Base-by-base conservation (phyloP, 2,797 vertebrate species). In the Melanotaenia nigrans region DNA sequence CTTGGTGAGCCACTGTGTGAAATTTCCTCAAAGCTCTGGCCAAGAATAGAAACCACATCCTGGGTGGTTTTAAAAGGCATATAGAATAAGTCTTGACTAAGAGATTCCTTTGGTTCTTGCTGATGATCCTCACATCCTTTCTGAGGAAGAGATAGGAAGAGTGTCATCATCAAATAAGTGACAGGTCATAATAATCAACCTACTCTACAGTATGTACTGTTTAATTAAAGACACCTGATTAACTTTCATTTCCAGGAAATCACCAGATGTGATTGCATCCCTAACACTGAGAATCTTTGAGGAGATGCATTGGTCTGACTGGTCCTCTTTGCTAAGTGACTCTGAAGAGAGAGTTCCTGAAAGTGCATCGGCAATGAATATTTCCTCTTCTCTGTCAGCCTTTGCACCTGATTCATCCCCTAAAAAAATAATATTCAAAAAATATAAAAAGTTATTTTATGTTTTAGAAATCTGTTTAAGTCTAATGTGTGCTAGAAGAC, bases 191-290 rank as follows among this genome's bases (percentile, higher is more conserved):
- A 24, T 12, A 49, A 30, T 35, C 16, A 55, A 14, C 12, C 5
- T 18, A 32, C 2, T 56, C 14, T 32, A 18, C 16, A 18, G 28
- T 22, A 7, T 61, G 22, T 16, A 38, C 9, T 49, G 38, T 56
- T 58, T 32, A 40, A 55, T 28, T 22, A 30, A 51, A 70, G 14
- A 33, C 32, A 92, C 91, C 83, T 71, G 77, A 45, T 84, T 73
- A 55, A 32, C 32, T 35, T 82, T 72, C 14, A 80, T 68, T 18
- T 79, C 76, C 54, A 75, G 69, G 61, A 77, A 70, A 57, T 55
- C 47, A 33, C 75, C 75, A 7, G 68, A 61, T 9, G 54, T 53
- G n/a, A 28, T 58, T 30, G 32, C 36, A 2, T 73, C 74, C 25
- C 56, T 55, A 1, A 53, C 59, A 36, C 59, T 40, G 24, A 69